Evolutionary conservation across 2,888 invertebrate species (phyloP).

Genomic region (Junonia oenone): DNA sequence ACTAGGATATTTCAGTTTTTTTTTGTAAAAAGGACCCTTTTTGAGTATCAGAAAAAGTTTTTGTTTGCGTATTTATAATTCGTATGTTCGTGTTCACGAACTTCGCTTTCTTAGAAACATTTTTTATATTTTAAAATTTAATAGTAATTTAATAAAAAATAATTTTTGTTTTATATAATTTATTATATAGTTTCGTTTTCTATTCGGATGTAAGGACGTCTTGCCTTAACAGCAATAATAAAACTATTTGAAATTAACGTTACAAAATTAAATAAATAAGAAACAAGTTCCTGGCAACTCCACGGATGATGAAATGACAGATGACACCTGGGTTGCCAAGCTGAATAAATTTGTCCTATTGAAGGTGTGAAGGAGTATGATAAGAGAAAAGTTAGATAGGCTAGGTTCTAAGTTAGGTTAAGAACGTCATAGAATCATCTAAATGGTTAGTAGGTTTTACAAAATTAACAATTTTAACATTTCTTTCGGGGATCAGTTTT

Average conservation of each 20-base stretch:
- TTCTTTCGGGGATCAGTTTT: neutral
- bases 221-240: neutral
- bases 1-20: too few species aligned
- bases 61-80: too few species aligned
- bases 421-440: conserved; percentile 70
- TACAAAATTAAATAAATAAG: neutral
- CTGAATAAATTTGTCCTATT: neutral
- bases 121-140: neutral
- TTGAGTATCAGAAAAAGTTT: too few species aligned
- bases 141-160: neutral
- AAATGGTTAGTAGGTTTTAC: conserved; percentile 30
- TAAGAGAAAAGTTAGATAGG: conserved; percentile 48
- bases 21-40: too few species aligned
- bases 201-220: conserved; percentile 10
- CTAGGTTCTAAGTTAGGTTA: conserved; percentile 61
- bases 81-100: too few species aligned
- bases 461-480: conserved; percentile 9
- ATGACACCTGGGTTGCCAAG: neutral
- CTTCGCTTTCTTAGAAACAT: neutral
- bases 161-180: neutral
- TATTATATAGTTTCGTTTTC: neutral
- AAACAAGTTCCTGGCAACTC: neutral
- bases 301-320: too few species aligned
- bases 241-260: neutral
- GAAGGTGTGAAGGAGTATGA: conserved; percentile 11